Conservation (phyloP, 2,113 vertebrate genomes). For the Sciurus niger region DNA sequence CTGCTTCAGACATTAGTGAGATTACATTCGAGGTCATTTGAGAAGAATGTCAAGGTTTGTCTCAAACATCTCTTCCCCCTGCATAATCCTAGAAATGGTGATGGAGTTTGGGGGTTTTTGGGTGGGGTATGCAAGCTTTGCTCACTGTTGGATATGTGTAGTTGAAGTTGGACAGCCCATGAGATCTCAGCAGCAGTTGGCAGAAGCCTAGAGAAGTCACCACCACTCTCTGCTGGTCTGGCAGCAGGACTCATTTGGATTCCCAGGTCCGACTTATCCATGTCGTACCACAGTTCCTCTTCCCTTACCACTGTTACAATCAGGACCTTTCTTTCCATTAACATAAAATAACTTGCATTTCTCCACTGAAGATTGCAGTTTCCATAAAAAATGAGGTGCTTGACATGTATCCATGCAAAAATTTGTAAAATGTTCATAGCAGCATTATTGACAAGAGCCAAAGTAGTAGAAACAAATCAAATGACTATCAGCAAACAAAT, state of each 20-base stretch:
- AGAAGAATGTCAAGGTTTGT: constrained; percentile 3
- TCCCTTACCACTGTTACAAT: background rate
- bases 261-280: accelerated
- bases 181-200: background rate
- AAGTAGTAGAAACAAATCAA: background rate
- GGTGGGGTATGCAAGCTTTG: background rate
- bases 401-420: background rate
- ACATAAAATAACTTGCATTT: background rate
- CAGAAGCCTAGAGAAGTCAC: background rate
- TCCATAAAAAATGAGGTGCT: background rate
- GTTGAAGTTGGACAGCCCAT: background rate
- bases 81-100: background rate
- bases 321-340: background rate
- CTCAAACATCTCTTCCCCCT: background rate
- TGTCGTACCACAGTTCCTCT: background rate
- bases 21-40: background rate
- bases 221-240: background rate
- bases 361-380: background rate
- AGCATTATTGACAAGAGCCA: background rate
- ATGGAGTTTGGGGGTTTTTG: background rate
- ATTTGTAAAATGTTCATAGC: background rate
- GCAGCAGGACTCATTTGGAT: accelerated
- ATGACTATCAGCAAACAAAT: background rate
- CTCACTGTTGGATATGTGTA: background rate
- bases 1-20: background rate